phyloP scores from a whole-genome alignment of 2,797 vertebrate species.

The Sebastes minor region DNA sequence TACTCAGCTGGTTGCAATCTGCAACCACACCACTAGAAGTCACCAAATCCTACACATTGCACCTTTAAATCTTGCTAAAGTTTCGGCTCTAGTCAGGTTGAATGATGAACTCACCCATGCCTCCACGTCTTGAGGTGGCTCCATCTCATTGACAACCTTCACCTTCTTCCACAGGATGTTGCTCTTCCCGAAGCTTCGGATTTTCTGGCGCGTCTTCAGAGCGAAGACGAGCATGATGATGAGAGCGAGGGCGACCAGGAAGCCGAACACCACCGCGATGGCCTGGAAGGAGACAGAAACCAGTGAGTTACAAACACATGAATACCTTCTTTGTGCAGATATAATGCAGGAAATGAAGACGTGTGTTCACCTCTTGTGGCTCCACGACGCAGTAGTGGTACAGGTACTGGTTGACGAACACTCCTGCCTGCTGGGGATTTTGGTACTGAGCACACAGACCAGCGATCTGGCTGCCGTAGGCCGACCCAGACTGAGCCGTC shows the following conservation, averaged over 20 bases:
- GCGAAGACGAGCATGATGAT: slow-evolving; percentile 91
- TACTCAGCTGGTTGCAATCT: no score
- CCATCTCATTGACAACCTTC: slow-evolving; percentile 71
- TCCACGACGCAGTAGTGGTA: slow-evolving; percentile 96
- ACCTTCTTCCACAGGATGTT: slow-evolving; percentile 90
- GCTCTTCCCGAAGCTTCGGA: slow-evolving; percentile 83
- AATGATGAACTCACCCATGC: slow-evolving; percentile 85
- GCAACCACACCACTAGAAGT: no score
- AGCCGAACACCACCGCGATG: slow-evolving; percentile 89
- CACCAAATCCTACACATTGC: no score
- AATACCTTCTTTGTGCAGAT: background rate
- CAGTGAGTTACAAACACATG: background rate
- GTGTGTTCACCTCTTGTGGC: slow-evolving; percentile 88
- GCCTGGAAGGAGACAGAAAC: slow-evolving; percentile 74
- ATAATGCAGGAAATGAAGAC: background rate
- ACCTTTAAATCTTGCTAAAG: background rate
- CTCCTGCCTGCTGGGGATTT: slow-evolving; percentile 48
- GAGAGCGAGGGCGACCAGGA: slow-evolving; percentile 85
- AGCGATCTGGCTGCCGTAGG: slow-evolving; percentile 81
- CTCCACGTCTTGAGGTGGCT: slow-evolving; percentile 85
- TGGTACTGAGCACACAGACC: slow-evolving; percentile 87
- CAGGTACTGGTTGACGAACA: slow-evolving; percentile 88
- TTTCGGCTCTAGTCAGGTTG: background rate
- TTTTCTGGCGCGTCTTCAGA: slow-evolving; percentile 87
- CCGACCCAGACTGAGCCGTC: slow-evolving; percentile 84